A percentile compares a stretch with the other conserved stretches of the same genome.
These are phyloP conservation scores for Pseudomyrmex flavicornis DNA, from an alignment of 1,140 invertebrate species.

Conservation along the genomic window DNA sequence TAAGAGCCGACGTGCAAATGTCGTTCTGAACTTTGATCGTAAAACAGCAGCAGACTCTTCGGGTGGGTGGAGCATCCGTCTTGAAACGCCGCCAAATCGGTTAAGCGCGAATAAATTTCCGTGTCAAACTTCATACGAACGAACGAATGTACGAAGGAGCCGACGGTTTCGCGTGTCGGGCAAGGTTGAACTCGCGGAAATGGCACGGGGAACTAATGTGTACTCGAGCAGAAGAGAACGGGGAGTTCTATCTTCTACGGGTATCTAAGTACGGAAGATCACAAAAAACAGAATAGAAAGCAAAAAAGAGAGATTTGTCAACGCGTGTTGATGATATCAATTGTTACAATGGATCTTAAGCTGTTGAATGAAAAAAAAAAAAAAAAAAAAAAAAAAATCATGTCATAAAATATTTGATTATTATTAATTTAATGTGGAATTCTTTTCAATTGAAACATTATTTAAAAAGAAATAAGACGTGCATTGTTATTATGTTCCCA, in stretches of 20 bases:
- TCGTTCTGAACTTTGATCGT: conserved; percentile 83
- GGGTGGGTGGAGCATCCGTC: conserved; percentile 76
- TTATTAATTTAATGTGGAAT: neutral
- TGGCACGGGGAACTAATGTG: conserved; percentile 25
- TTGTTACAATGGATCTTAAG: neutral
- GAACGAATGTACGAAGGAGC: conserved; percentile 35
- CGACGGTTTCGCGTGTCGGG: conserved; percentile 40
- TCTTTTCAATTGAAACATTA: conserved; percentile 10
- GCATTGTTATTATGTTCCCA: neutral
- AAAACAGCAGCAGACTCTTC: conserved; percentile 77
- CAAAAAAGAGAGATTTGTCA: neutral
- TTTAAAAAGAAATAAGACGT: neutral
- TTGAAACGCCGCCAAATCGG: conserved; percentile 84
- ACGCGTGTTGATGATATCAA: neutral
- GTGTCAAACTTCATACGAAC: conserved; percentile 81
- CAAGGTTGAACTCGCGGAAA: conserved; percentile 47
- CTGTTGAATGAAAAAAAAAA: neutral
- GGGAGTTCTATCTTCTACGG: neutral
- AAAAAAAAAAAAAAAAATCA: neutral
- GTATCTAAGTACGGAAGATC: too few relatives aligned
- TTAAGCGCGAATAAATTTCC: conserved; percentile 84
- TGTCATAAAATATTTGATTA: conserved; percentile 18
- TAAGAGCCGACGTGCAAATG: conserved; percentile 81
- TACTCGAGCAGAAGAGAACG: neutral
- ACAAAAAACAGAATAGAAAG: neutral